These are phyloP conservation scores for Turnix velox DNA, from an alignment of 2,113 vertebrate species.

Conservation along the genomic window DNA sequence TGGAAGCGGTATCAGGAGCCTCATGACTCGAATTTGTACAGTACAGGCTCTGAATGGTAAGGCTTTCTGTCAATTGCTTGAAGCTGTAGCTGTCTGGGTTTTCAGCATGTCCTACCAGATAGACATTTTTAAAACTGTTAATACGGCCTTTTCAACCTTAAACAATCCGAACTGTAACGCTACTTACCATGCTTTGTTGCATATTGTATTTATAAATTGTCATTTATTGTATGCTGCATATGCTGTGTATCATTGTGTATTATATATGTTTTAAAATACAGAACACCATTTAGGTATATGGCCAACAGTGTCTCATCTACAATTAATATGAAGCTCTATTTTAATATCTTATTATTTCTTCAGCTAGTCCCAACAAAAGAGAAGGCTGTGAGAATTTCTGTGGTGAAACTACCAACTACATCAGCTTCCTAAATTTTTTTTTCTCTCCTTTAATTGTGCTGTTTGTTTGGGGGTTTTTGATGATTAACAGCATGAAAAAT, in stretches of 20 bases:
- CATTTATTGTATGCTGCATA: background rate
- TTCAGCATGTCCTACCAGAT: constrained; percentile 45
- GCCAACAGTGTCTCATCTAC: background rate
- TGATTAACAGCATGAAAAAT: background rate
- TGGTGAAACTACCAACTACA: background rate
- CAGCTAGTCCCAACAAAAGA: background rate
- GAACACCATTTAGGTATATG: background rate
- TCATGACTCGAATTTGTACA: constrained; percentile 25
- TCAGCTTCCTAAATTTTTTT: background rate
- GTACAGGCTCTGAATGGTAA: constrained; percentile 59
- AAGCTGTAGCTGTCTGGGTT: constrained; percentile 23
- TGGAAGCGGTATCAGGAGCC: constrained; percentile 27
- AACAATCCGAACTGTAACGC: background rate
- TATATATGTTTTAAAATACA: background rate
- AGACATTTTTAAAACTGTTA: background rate
- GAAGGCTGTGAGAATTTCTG: background rate
- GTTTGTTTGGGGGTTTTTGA: background rate
- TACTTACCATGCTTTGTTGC: background rate
- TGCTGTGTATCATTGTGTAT: background rate
- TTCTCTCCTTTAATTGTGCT: background rate
- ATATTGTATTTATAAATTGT: background rate
- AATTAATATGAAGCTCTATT: background rate
- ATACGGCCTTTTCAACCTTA: background rate
- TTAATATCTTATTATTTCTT: background rate
- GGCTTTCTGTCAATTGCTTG: constrained; percentile 43